phyloP scores from a whole-genome alignment of 1,140 invertebrate genomes.

The Hydropsyche tenuis region DNA sequence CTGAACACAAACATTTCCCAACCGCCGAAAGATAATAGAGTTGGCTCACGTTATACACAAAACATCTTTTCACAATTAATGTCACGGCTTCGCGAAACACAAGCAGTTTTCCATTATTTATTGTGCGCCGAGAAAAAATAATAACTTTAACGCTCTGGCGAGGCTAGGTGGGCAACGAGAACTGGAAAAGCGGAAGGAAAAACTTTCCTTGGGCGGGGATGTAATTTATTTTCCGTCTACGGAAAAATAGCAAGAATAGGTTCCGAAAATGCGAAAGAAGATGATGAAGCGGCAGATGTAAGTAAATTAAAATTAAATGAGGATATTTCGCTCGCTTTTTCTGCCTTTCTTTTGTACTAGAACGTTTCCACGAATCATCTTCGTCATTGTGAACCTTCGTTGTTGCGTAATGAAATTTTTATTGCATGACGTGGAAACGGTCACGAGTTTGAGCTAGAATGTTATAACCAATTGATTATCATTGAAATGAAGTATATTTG shows the following conservation, averaged over 20 bases:
- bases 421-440: background rate
- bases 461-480: background rate
- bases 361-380: background rate
- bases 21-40: background rate
- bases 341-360: background rate
- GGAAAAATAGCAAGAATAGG: slow-evolving; percentile 32
- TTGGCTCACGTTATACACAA: slow-evolving; percentile 12
- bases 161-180: background rate
- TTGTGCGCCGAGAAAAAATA: slow-evolving; percentile 33
- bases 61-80: slow-evolving; percentile 45
- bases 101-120: slow-evolving; percentile 48
- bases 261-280: slow-evolving; percentile 30
- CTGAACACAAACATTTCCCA: background rate
- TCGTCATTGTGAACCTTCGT: background rate
- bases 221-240: slow-evolving; percentile 30
- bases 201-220: background rate
- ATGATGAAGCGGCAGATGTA: slow-evolving; percentile 16
- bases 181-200: background rate
- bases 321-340: background rate
- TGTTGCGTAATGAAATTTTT: background rate
- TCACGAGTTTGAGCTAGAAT: too few species aligned
- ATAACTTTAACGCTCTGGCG: slow-evolving; percentile 27
- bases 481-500: too few species aligned
- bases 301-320: slow-evolving; percentile 36
- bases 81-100: slow-evolving; percentile 40